These are phyloP conservation scores for Spisula subtruncata DNA, from an alignment of 2,888 invertebrate species.

Conservation along the genomic window DNA sequence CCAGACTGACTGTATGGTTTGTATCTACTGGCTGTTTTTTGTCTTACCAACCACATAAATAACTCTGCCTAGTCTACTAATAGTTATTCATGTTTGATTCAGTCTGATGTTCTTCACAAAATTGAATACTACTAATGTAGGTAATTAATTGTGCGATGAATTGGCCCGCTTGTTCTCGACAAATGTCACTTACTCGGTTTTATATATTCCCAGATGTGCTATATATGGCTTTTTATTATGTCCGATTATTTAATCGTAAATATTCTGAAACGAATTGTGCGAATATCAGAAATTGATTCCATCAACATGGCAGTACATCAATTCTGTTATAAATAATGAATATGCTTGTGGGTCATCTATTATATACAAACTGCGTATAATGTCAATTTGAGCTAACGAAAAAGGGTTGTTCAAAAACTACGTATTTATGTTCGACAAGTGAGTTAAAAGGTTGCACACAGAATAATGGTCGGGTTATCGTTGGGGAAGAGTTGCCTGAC, in stretches of 20 bases:
- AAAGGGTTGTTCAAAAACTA: too few species aligned
- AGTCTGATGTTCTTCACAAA: conserved; percentile 1
- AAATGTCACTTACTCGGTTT: neutral
- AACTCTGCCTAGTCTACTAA: neutral
- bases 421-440: too few species aligned
- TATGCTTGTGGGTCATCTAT: too few species aligned
- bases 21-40: neutral
- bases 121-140: neutral
- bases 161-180: neutral
- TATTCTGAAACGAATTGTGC: neutral
- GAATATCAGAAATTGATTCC: neutral
- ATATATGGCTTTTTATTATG: neutral
- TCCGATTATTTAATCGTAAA: neutral
- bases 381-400: too few species aligned
- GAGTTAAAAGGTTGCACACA: too few species aligned
- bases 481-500: too few species aligned
- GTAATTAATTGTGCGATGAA: conserved; percentile 8
- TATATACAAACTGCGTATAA: too few species aligned
- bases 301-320: too few species aligned
- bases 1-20: neutral
- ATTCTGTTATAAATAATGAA: too few species aligned
- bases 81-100: neutral
- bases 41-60: neutral
- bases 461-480: too few species aligned
- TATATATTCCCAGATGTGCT: neutral